Conservation (phyloP, 1,140 invertebrate genomes). For the Acromyrmex charruanus region DNA sequence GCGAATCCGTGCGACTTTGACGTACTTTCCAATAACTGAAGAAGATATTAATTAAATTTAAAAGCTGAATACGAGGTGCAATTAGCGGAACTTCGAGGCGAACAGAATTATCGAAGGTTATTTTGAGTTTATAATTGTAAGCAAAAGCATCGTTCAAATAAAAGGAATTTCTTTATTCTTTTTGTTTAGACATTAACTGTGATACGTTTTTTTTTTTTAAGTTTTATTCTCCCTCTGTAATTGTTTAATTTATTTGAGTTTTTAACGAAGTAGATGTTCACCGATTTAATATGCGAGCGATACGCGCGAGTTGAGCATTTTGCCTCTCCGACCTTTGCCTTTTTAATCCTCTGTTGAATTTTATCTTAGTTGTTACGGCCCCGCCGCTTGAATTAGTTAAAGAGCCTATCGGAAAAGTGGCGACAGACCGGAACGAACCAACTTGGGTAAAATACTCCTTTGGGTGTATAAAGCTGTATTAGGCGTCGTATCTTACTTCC, state of each 20-base stretch:
- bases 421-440: conserved; percentile 77
- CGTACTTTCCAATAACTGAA: conserved; percentile 63
- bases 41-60: conserved; percentile 76
- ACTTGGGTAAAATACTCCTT: conserved; percentile 76
- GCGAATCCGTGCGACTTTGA: conserved; percentile 55
- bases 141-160: conserved; percentile 7
- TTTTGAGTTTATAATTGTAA: conserved; percentile 31
- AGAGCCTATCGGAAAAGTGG: conserved; percentile 78
- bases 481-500: conserved; percentile 52
- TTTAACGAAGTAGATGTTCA: conserved; percentile 3
- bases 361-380: conserved; percentile 48
- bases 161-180: neutral
- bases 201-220: neutral
- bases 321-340: conserved; percentile 34
- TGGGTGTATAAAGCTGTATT: conserved; percentile 76
- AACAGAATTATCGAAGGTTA: conserved; percentile 16
- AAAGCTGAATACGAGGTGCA: conserved; percentile 29
- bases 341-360: conserved; percentile 73
- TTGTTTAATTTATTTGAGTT: conserved; percentile 45
- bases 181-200: neutral
- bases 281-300: conserved; percentile 32
- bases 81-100: neutral
- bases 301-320: conserved; percentile 7
- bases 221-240: neutral
- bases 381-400: conserved; percentile 78